phyloP scores from a whole-genome alignment of 2,888 invertebrate species.

The Ceramica pisi region DNA sequence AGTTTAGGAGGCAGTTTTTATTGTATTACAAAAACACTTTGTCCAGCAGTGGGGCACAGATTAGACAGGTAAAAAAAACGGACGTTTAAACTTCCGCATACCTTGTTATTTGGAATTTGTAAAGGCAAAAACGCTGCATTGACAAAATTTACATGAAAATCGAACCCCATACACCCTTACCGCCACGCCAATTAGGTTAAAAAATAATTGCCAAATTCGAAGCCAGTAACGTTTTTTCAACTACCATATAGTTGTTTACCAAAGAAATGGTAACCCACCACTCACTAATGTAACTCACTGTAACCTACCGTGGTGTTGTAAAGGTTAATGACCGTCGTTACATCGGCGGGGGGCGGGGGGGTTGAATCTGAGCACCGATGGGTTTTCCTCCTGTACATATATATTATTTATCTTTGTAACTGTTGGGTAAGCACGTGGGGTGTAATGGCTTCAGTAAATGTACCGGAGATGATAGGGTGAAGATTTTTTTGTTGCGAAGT shows the following conservation, averaged over 20 bases:
- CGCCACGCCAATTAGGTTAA: conserved; percentile 23
- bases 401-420: conserved; percentile 69
- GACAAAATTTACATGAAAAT: conserved; percentile 24
- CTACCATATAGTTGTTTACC: conserved; percentile 39
- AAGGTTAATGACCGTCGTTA: conserved; percentile 69
- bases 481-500: conserved; percentile 34
- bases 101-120: background rate
- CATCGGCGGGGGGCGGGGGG: conserved; percentile 51
- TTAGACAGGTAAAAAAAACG: background rate
- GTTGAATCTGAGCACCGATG: conserved; percentile 67
- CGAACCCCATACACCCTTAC: background rate
- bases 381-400: conserved; percentile 60
- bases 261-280: conserved; percentile 51
- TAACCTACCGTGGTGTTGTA: conserved; percentile 62
- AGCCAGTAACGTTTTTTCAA: conserved; percentile 30
- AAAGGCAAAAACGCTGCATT: background rate
- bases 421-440: conserved; percentile 61
- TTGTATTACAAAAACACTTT: too few species aligned
- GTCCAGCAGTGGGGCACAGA: too few species aligned
- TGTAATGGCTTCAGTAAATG: conserved; percentile 67
- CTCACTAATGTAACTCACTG: conserved; percentile 52
- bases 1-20: background rate
- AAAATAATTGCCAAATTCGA: conserved; percentile 32
- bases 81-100: too few species aligned
- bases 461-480: conserved; percentile 63